These are phyloP conservation scores for Erithacus rubecula DNA, from an alignment of 2,797 vertebrate genomes.

Conservation along the genomic window DNA sequence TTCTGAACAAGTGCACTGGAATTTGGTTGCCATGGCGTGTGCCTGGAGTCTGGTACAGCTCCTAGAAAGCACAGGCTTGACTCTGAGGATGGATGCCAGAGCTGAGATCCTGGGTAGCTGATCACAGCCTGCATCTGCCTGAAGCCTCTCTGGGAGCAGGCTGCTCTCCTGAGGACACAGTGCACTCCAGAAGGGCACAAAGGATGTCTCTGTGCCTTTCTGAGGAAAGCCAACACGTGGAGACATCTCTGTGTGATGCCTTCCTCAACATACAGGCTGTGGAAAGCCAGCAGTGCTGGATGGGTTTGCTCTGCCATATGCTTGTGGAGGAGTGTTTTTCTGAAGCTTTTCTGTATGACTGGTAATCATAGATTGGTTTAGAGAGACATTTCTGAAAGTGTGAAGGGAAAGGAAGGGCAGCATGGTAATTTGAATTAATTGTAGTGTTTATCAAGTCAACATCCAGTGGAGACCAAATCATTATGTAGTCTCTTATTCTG, in stretches of 20 bases:
- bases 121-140: background rate
- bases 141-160: background rate
- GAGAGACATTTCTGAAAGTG: constrained; percentile 58
- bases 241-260: background rate
- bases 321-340: constrained; percentile 67
- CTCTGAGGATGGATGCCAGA: background rate
- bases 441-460: constrained; percentile 37
- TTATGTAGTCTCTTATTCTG: background rate
- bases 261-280: constrained; percentile 33
- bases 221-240: background rate
- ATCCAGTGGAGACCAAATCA: constrained; percentile 19
- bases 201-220: background rate
- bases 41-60: background rate
- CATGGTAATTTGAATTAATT: constrained; percentile 54
- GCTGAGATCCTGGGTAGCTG: background rate
- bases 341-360: constrained; percentile 57
- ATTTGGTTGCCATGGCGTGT: background rate
- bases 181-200: background rate
- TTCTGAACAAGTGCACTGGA: background rate
- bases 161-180: background rate
- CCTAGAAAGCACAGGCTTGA: background rate
- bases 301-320: constrained; percentile 57
- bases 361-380: constrained; percentile 59
- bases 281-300: background rate
- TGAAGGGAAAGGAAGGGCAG: constrained; percentile 61